A percentile compares a stretch with the other conserved stretches of the same genome.
phyloP scores from a whole-genome alignment of 2,888 invertebrate species.

The Enoplolaimus lenunculus region DNA sequence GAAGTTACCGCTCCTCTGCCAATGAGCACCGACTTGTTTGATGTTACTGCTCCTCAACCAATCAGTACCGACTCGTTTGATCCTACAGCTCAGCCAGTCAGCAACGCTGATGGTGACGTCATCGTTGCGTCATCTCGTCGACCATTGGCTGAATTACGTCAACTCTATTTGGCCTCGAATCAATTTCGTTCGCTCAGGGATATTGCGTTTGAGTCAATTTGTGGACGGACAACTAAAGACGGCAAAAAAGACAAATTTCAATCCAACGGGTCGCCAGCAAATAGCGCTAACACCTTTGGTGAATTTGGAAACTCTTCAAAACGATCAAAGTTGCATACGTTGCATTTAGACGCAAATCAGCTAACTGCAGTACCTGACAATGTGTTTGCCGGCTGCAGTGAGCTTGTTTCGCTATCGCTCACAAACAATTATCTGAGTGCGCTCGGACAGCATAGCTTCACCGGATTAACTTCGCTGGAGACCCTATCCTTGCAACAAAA shows the following conservation, averaged over 20 bases:
- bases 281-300: too few relatives aligned
- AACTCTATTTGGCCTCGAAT: not conserved
- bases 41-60: not conserved
- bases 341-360: slow-evolving; percentile 2
- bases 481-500: slow-evolving; percentile 6
- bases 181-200: not conserved
- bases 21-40: not conserved
- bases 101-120: too few relatives aligned
- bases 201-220: not conserved
- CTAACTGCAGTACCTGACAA: not conserved
- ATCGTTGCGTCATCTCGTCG: too few relatives aligned
- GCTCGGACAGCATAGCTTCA: not conserved
- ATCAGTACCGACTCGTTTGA: not conserved
- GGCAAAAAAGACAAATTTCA: not conserved
- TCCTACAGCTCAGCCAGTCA: too few relatives aligned
- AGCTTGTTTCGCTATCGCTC: not conserved
- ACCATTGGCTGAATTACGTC: not conserved
- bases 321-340: not conserved
- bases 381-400: not conserved
- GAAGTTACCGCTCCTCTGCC: not conserved
- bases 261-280: not conserved
- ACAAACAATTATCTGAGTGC: not conserved
- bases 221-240: too few relatives aligned
- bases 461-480: not conserved
- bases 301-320: too few relatives aligned